Conservation (phyloP, 1,140 invertebrate genomes). For the Mizuhopecten yessoensis region DNA sequence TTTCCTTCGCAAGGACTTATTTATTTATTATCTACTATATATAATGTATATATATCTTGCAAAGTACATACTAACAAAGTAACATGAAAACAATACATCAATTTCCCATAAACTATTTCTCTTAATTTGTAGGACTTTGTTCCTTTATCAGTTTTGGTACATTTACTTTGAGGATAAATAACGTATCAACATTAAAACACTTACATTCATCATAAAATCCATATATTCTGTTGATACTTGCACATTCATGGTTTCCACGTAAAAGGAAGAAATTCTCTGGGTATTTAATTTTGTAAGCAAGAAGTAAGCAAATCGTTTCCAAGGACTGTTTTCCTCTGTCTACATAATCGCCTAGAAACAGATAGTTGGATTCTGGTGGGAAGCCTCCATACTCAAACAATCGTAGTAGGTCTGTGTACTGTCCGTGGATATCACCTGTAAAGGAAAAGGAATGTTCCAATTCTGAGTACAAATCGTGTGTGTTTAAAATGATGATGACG, state of each 20-base stretch:
- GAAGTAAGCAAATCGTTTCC: conserved; percentile 84
- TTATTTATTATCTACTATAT: too few relatives aligned
- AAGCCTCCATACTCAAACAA: conserved; percentile 86
- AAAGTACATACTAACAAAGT: too few relatives aligned
- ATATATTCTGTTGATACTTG: conserved; percentile 87
- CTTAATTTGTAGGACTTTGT: too few relatives aligned
- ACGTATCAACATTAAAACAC: conserved; percentile 64
- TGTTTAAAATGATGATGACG: too few relatives aligned
- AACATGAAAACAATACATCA: too few relatives aligned
- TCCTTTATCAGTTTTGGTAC: too few relatives aligned
- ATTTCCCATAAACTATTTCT: too few relatives aligned
- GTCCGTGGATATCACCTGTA: conserved; percentile 87
- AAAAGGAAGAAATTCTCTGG: conserved; percentile 88
- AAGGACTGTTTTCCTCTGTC: conserved; percentile 87
- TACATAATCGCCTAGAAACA: conserved; percentile 86
- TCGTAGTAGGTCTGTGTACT: conserved; percentile 86
- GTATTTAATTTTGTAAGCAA: conserved; percentile 84
- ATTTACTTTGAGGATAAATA: too few relatives aligned
- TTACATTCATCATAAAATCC: conserved; percentile 85
- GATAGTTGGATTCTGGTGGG: conserved; percentile 86
- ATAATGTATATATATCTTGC: too few relatives aligned
- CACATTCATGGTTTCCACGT: conserved; percentile 88
- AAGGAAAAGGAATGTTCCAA: conserved; percentile 73
- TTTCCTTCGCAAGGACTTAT: too few relatives aligned
- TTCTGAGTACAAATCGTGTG: too few relatives aligned